A percentile compares a stretch with the other conserved stretches of the same genome.
Conservation (phyloP, 2,888 invertebrate genomes). For the Acleris sparsana region DNA sequence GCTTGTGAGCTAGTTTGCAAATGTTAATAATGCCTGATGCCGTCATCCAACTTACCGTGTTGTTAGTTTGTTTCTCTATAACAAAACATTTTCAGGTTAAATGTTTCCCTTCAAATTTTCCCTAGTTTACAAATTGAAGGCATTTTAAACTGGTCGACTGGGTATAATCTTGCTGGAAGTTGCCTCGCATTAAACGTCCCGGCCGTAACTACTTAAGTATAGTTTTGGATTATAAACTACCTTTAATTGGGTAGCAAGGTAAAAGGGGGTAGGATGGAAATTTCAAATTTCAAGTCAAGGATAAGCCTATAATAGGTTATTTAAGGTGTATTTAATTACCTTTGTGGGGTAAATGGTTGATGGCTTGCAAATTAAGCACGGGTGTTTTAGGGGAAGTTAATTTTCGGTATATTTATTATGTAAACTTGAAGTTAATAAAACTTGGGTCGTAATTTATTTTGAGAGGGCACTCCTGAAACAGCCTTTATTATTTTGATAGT, state of each 20-base stretch:
- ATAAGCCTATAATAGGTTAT: constrained; percentile 4
- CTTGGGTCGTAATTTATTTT: too few species aligned
- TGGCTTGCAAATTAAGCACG: neutral
- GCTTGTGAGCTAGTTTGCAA: too few species aligned
- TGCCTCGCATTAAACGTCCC: constrained; percentile 18
- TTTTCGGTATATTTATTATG: too few species aligned
- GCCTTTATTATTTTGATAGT: too few species aligned
- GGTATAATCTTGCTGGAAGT: constrained; percentile 24
- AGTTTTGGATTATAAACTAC: constrained; percentile 32
- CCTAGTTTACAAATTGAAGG: neutral
- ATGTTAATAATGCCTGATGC: too few species aligned
- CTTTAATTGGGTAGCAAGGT: constrained; percentile 30
- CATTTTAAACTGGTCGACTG: constrained; percentile 12
- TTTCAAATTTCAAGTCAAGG: constrained; percentile 9
- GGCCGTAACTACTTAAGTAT: constrained; percentile 26
- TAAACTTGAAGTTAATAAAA: too few species aligned
- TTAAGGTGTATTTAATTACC: constrained; percentile 25
- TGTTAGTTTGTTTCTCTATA: too few species aligned
- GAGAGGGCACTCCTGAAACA: too few species aligned
- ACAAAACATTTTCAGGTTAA: neutral
- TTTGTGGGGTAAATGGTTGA: constrained; percentile 1
- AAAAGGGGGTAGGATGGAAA: constrained; percentile 19
- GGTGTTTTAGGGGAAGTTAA: too few species aligned
- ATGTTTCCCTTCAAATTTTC: neutral
- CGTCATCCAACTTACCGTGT: too few species aligned